phyloP scores from a whole-genome alignment of 2,888 invertebrate species.

The Andrena praecox region DNA sequence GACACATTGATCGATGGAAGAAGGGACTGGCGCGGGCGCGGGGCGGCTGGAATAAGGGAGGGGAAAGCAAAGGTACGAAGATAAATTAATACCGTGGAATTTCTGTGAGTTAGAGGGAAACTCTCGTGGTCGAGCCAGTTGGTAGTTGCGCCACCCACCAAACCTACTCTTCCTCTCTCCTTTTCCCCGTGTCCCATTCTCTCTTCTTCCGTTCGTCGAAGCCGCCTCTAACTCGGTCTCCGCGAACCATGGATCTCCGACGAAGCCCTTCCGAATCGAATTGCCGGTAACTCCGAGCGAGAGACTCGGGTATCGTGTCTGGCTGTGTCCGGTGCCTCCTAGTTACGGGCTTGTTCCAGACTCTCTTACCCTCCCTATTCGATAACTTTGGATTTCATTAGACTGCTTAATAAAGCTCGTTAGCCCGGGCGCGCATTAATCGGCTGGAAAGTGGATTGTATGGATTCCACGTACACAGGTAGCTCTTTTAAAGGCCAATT shows the following conservation, averaged over 20 bases:
- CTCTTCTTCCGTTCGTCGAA: conserved; percentile 42
- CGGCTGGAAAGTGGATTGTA: conserved; percentile 45
- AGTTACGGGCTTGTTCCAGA: conserved; percentile 26
- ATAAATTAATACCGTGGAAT: conserved; percentile 78
- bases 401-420: conserved; percentile 51
- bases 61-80: conserved; percentile 73
- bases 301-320: conserved; percentile 37
- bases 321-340: conserved; percentile 38
- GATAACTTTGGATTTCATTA: conserved; percentile 57
- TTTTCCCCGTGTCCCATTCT: background rate
- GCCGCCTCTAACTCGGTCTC: conserved; percentile 35
- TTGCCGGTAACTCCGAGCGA: conserved; percentile 37
- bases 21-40: conserved; percentile 2
- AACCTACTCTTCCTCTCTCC: conserved; percentile 28
- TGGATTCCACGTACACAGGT: background rate
- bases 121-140: conserved; percentile 65
- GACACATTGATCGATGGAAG: conserved; percentile 72
- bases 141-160: conserved; percentile 39
- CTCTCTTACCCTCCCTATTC: conserved; percentile 26
- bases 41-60: conserved; percentile 22
- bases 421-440: conserved; percentile 53
- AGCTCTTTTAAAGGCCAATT: conserved; percentile 14
- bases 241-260: conserved; percentile 27
- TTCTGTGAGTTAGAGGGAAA: conserved; percentile 72
- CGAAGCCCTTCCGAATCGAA: conserved; percentile 54